Base-by-base conservation (phyloP, 1,140 invertebrate genomes). In the Scaptodrosophila lebanonensis region DNA sequence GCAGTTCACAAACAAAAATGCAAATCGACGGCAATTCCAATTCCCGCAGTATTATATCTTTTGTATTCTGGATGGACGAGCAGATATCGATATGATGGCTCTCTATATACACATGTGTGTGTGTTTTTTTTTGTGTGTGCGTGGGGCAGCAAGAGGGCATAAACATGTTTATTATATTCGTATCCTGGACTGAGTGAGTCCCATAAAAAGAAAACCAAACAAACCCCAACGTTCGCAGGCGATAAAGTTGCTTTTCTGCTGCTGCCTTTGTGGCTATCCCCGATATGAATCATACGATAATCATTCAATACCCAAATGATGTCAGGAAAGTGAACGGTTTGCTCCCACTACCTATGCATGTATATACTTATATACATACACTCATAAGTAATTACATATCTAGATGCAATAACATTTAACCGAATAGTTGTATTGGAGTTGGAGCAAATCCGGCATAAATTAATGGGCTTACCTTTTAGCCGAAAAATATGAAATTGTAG, bases 111-210 rank as follows among this genome's bases (percentile, higher is more conserved):
- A n/a, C 8, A 39, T 2, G 13, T 9, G n/a, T 16, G 7, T 33
- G 4, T 33, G 2, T 42, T 7, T 49, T 8, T 47, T n/a, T 47
- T 4, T 25, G 5, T 27, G 17, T 49, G 13, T 17, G 13, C 2
- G 36, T 39, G 39, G 7, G 11, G 6, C 9, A 39, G 8, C 33
- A 50, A 50, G 45, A 16, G 7, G 11, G 6, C 9, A 39, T 9
- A 42, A 50, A 50, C 54, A 16, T 50, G 38, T 58, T 42, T 58
- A 58, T 43, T 58, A 15, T 11, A 9, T 22, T 27, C 20, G 13
- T 44, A 60, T 53, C 49, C 57, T 53, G 47, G 20, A 43, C 15
- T 51, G 16, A 29, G 20, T 47, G 38, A 18, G 13, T 11, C 45
- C 42, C 12, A 40, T 27, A 36, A 44, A 43, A 29, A 25, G 39